Base-by-base conservation (phyloP, 2,113 vertebrate species). In the Bubo blakistoni region DNA sequence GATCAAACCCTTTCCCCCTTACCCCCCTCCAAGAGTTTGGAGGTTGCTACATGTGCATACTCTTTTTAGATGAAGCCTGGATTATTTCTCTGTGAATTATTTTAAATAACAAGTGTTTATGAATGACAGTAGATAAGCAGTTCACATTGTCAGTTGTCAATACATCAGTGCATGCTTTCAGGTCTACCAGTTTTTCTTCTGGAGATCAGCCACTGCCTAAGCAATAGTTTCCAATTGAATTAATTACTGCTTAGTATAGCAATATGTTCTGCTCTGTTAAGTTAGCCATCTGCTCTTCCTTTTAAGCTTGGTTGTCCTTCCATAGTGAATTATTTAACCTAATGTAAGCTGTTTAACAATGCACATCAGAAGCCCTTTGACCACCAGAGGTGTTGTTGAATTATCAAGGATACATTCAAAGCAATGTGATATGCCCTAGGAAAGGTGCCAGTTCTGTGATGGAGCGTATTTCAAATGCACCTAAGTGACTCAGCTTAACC, bases 181-280 rank as follows among this genome's bases (percentile, higher is more conserved):
- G 67, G 59, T 86, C 65, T 93, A 81, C 47, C 59, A 67, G 59
- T 19, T 55, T 71, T 67, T 40, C 54, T 69, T 57, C 24, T 88
- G 80, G 85, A 94, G 88, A 81, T 58, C 59, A 63, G 71, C 85
- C 85, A 63, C 44, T 59, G 76, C 65, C 81, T 62, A 36, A 92
- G 81, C 44, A 58, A 44, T 26, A 73, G 32, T 73, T 95, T 92
- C 76, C 76, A 82, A 27, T 7, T 54, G 88, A 81, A 86, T 81
- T 92, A 94, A 70, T 92, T 82, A 95, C 38, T 89, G 89, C 55
- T 92, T 72, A 89, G 85, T 29, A 40, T n/a, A 73, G 81, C 47
- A 82, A 14, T 84, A 29, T 47, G 80, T 91, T 93, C 84, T 91
- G 91, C 74, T 93, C 88, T 52, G 63, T 62, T 93, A 77, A 74